These are phyloP conservation scores for Epiblema foenella DNA, from an alignment of 2,888 invertebrate species.

Conservation along the genomic window DNA sequence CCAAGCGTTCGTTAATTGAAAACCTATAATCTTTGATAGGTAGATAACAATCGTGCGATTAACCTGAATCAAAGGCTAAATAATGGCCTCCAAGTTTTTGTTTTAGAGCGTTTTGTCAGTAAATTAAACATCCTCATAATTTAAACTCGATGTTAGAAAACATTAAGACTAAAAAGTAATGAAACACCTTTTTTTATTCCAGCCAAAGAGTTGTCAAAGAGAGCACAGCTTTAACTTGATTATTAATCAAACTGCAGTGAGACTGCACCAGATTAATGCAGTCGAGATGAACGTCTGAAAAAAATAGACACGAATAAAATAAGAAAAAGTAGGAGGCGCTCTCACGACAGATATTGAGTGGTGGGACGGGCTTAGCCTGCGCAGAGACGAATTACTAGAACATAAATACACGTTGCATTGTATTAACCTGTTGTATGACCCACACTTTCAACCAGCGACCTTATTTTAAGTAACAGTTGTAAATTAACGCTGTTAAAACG, in stretches of 20 bases:
- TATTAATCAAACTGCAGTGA: conserved; percentile 83
- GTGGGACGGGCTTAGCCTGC: conserved; percentile 84
- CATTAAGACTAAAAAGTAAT: not conserved
- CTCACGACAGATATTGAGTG: conserved; percentile 84
- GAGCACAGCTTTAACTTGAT: conserved; percentile 56
- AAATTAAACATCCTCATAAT: not conserved
- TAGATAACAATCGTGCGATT: conserved; percentile 36
- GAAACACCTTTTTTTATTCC: conserved; percentile 4
- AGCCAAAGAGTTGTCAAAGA: conserved; percentile 33
- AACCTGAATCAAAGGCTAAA: conserved; percentile 17
- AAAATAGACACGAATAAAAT: conserved; percentile 79
- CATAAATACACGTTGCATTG: conserved; percentile 62
- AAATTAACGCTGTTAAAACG: conserved; percentile 82
- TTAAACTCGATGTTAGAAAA: conserved; percentile 3
- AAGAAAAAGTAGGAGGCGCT: conserved; percentile 83
- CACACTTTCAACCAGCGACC: conserved; percentile 76
- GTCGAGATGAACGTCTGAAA: conserved; percentile 73
- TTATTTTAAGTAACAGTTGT: conserved; percentile 70
- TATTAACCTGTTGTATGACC: conserved; percentile 70
- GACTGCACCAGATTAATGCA: conserved; percentile 76
- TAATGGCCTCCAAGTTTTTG: not conserved
- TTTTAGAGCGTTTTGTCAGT: conserved; percentile 14
- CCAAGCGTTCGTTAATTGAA: conserved; percentile 28
- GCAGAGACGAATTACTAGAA: conserved; percentile 76
- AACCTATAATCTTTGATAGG: conserved; percentile 20